Evolutionary conservation across 2,797 vertebrate species (phyloP).

Genomic region (Parauchenoglanis ngamensis): DNA sequence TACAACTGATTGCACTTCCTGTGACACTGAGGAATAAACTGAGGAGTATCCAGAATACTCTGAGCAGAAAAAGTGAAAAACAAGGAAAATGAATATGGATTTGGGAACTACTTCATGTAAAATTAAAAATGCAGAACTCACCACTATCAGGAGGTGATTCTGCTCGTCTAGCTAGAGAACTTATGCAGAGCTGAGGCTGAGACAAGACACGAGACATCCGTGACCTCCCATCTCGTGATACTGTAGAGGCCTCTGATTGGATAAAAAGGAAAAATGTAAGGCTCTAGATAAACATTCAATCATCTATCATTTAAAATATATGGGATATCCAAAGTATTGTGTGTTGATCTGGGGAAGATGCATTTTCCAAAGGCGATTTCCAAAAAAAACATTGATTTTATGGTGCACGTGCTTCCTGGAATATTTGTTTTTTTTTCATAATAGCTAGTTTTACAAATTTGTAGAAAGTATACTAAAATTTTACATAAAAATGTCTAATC

Average conservation of each 20-base stretch:
- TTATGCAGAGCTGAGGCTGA: conserved; percentile 33
- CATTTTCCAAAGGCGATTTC: not conserved
- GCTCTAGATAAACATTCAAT: not conserved
- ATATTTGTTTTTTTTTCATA: not conserved
- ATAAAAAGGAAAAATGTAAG: conserved; percentile 1
- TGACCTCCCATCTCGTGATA: conserved; percentile 2
- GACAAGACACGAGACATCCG: conserved; percentile 11
- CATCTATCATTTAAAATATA: not conserved
- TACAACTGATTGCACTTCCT: conserved; percentile 21
- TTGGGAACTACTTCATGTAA: not conserved
- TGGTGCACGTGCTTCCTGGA: not conserved
- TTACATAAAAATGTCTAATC: not conserved
- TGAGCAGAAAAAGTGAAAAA: not conserved
- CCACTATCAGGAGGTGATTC: conserved; percentile 40
- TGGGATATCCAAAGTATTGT: not conserved
- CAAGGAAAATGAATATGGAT: not conserved
- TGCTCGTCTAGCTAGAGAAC: conserved; percentile 18
- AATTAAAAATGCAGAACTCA: not conserved
- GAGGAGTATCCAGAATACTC: conserved; percentile 50
- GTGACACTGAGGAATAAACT: conserved; percentile 39
- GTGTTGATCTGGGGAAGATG: not conserved
- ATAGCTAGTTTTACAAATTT: not conserved
- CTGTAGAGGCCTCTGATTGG: conserved; percentile 17
- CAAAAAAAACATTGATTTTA: not conserved
- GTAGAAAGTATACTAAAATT: too few relatives aligned